phyloP scores from a whole-genome alignment of 2,797 vertebrate genomes.

The Coracias cyanogaster region DNA sequence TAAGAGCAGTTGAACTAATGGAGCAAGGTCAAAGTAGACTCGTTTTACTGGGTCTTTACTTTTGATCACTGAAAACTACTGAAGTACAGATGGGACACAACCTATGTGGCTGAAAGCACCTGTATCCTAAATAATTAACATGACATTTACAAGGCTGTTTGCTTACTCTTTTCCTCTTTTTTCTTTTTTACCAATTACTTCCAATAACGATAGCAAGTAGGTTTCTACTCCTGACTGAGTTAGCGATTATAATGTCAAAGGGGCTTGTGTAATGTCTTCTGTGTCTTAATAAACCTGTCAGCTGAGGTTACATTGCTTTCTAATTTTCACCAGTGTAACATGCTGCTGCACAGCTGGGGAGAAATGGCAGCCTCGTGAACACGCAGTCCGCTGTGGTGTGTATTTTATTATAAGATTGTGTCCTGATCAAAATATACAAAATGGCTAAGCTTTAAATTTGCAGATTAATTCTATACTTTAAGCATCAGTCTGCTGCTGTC shows the following conservation, averaged over 20 bases:
- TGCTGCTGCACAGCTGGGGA: constrained; percentile 39
- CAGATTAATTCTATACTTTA: neutral
- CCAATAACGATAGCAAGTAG: constrained; percentile 71
- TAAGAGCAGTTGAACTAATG: neutral
- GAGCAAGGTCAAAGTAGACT: neutral
- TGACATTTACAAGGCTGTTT: constrained; percentile 61
- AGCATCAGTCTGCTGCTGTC: neutral
- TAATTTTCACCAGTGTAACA: constrained; percentile 68
- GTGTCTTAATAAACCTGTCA: constrained; percentile 81
- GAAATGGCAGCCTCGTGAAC: neutral
- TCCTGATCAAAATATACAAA: neutral
- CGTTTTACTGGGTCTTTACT: neutral
- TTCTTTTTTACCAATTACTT: constrained; percentile 71
- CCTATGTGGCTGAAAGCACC: constrained; percentile 2
- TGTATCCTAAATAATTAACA: constrained; percentile 66
- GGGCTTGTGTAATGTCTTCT: constrained; percentile 73
- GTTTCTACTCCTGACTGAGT: constrained; percentile 70
- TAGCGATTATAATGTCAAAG: constrained; percentile 78
- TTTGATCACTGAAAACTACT: neutral
- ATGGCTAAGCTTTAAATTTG: neutral
- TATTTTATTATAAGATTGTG: neutral
- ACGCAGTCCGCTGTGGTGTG: neutral
- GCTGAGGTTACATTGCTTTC: constrained; percentile 71
- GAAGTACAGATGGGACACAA: neutral
- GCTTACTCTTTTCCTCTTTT: constrained; percentile 33